These are phyloP conservation scores for Ferrisia virgata DNA, from an alignment of 2,888 invertebrate species.

Conservation along the genomic window DNA sequence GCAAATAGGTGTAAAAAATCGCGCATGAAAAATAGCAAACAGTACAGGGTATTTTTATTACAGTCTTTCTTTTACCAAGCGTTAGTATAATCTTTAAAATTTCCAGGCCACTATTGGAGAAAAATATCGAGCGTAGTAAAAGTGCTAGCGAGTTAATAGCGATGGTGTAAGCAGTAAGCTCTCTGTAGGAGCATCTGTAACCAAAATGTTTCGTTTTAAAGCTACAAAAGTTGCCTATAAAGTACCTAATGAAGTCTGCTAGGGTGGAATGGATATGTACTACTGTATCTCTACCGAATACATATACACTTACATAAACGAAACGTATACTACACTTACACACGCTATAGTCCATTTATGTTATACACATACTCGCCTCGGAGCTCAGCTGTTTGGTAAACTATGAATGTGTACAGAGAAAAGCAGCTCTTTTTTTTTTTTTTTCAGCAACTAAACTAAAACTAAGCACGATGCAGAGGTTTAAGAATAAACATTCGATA, in stretches of 20 bases:
- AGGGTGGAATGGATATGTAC: neutral
- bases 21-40: slow-evolving; percentile 2
- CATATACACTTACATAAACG: no score
- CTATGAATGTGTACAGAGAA: neutral
- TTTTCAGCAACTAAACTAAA: neutral
- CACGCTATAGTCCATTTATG: neutral
- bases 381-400: neutral
- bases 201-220: neutral
- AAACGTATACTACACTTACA: neutral
- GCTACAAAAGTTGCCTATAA: neutral
- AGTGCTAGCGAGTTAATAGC: neutral
- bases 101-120: neutral
- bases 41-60: neutral
- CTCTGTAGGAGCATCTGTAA: neutral
- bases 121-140: neutral
- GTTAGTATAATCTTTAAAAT: neutral
- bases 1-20: neutral
- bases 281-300: no score
- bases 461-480: neutral
- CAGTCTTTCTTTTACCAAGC: neutral
- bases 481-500: neutral
- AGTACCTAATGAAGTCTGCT: neutral
- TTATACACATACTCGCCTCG: neutral
- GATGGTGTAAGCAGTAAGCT: neutral
- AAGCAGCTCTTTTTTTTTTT: neutral